phyloP scores from a whole-genome alignment of 2,113 vertebrate genomes.

The Gavia stellata region DNA sequence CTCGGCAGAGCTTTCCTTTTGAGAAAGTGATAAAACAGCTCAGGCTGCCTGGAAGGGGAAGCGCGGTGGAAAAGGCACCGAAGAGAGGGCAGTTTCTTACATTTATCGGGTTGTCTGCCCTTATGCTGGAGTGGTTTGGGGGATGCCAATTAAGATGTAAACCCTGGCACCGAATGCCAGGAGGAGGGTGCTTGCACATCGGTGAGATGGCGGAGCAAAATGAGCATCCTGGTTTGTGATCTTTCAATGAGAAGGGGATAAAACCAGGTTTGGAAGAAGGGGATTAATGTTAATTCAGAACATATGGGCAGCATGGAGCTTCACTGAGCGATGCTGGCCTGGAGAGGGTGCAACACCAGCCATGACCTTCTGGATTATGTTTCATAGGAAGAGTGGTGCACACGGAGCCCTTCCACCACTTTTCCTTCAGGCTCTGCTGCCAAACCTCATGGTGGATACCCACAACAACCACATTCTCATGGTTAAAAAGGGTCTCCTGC shows the following conservation, averaged over 20 bases:
- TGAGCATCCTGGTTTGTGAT: accelerated
- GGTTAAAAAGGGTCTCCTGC: neutral
- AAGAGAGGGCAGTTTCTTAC: neutral
- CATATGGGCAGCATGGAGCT: neutral
- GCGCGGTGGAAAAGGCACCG: neutral
- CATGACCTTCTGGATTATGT: neutral
- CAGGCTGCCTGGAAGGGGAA: neutral
- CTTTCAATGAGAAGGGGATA: neutral
- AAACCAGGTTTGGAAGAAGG: neutral
- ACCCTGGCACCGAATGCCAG: neutral
- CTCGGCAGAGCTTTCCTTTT: neutral
- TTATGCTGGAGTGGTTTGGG: neutral
- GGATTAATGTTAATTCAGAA: neutral
- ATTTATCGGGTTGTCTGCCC: neutral
- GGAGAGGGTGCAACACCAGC: neutral
- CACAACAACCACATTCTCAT: neutral
- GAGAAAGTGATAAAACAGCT: slow-evolving; percentile 33
- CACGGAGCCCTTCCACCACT: neutral
- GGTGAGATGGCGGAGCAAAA: neutral
- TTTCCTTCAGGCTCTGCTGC: neutral
- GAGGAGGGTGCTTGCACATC: neutral
- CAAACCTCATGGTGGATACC: neutral
- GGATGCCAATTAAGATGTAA: slow-evolving; percentile 3
- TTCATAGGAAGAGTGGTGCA: neutral
- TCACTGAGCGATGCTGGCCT: neutral